Base-by-base conservation (phyloP, 2,797 vertebrate genomes). In the Gambusia yucatana region DNA sequence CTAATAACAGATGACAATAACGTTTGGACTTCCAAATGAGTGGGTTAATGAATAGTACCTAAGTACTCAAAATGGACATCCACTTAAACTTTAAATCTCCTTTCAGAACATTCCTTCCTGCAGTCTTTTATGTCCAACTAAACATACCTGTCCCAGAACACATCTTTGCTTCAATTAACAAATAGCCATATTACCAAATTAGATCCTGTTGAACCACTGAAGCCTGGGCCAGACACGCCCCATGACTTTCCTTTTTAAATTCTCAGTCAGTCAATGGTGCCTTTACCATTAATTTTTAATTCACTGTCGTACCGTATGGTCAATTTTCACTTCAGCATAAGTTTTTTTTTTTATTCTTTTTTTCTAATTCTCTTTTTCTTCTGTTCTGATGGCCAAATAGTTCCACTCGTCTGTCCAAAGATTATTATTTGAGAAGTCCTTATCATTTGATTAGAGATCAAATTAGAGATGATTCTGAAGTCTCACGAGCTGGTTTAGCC, bases 181-280 rank as follows among this genome's bases (percentile, higher is more conserved):
- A 72, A 81, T 6, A 41, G 44, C 17, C 57, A 55, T 30, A 82
- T 78, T 77, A 72, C 7, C 11, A 25, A 82, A 41, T 22, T 72
- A 28, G 72, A 11, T 41, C 33, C 0, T 0, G 1, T 76, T 81
- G 76, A 57, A 39, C 63, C 7, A 61, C 13, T 16, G 55, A 13
- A 28, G 55, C 9, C n/a, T 57, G n/a, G 3, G 55, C 9, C n/a
- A 61, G 57, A 33, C 8, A 30, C 33, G 14, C 1, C 14, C 13
- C 28, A 33, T 28, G n/a, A 59, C 25, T 28, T 59, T 30, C 57
- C 13, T 6, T 30, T 30, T 30, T 30, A 61, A 61, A 33, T 61
- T 30, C 3, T 30, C 28, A 61, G 22, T 25, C 52, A 57, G 55
- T 59, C 11, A 59, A 4, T 57, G 9, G n/a, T 57, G 52, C n/a